phyloP scores from a whole-genome alignment of 1,140 invertebrate genomes.

The Akabosia matsudoensis region DNA sequence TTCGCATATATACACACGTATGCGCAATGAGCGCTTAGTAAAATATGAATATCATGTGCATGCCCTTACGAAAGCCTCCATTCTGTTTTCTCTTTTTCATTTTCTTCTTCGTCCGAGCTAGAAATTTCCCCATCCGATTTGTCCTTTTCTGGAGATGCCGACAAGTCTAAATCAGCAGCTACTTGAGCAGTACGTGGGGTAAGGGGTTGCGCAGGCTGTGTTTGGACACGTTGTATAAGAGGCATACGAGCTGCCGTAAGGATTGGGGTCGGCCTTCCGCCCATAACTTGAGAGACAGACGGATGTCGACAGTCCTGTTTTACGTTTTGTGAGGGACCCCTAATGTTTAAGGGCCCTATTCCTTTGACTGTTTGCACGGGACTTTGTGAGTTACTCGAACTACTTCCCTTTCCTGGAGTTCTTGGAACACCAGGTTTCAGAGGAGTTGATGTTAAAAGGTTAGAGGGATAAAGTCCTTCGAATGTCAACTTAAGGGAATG shows the following conservation, averaged over 20 bases:
- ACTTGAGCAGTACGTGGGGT: not conserved
- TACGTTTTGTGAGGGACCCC: not conserved
- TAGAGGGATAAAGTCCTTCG: not conserved
- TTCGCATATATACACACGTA: not conserved
- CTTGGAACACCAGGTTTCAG: not conserved
- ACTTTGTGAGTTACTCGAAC: constrained; percentile 3
- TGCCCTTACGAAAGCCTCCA: too few relatives aligned
- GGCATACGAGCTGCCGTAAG: too few relatives aligned
- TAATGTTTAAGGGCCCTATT: too few relatives aligned
- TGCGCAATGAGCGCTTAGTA: not conserved
- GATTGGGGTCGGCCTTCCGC: not conserved
- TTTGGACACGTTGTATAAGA: not conserved
- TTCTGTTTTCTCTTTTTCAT: not conserved
- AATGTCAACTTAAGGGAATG: not conserved
- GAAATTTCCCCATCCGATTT: not conserved
- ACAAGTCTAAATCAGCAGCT: not conserved
- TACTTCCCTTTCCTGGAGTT: constrained; percentile 3
- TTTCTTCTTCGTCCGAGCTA: not conserved
- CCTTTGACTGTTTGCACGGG: not conserved
- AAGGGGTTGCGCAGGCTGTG: not conserved
- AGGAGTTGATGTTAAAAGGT: not conserved
- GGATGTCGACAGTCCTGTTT: too few relatives aligned
- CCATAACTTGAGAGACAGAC: too few relatives aligned
- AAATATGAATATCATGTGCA: too few relatives aligned
- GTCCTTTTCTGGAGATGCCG: not conserved